A percentile compares a stretch with the other conserved stretches of the same genome.
These are phyloP conservation scores for Formicarius rufipectus DNA, from an alignment of 2,113 vertebrate genomes.

Conservation along the genomic window DNA sequence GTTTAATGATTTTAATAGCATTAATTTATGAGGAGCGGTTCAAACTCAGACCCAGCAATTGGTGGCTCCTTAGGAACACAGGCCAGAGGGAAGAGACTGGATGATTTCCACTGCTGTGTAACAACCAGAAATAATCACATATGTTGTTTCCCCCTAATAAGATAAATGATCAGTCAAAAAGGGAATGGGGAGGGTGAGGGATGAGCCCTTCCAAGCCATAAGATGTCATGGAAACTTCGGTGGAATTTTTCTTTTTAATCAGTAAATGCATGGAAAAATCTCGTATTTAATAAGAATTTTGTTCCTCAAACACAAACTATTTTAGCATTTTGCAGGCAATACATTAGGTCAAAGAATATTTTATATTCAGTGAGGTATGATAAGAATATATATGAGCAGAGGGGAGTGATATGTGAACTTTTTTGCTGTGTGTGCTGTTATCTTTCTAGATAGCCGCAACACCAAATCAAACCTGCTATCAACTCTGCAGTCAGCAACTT, in stretches of 20 bases:
- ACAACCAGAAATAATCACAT: constrained; percentile 37
- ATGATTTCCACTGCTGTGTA: constrained; percentile 3
- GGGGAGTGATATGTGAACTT: background rate
- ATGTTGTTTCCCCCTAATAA: background rate
- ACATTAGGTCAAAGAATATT: background rate
- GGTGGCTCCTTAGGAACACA: background rate
- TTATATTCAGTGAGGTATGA: background rate
- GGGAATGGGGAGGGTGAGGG: background rate
- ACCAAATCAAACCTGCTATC: background rate
- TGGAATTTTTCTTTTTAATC: background rate
- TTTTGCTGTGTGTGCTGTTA: background rate
- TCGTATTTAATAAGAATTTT: background rate
- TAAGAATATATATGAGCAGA: background rate
- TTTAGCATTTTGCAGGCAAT: background rate
- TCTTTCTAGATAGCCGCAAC: background rate
- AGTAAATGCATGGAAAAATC: background rate
- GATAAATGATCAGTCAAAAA: background rate
- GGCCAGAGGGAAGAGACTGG: background rate
- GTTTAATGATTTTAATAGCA: constrained; percentile 8
- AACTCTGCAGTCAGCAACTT: background rate
- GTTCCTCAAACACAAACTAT: background rate
- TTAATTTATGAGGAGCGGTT: constrained; percentile 21
- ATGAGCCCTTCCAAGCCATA: background rate
- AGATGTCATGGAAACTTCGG: background rate
- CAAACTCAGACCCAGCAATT: constrained; percentile 20